Evolutionary conservation across 2,113 vertebrate species (phyloP).

Genomic region (Silurus meridionalis): DNA sequence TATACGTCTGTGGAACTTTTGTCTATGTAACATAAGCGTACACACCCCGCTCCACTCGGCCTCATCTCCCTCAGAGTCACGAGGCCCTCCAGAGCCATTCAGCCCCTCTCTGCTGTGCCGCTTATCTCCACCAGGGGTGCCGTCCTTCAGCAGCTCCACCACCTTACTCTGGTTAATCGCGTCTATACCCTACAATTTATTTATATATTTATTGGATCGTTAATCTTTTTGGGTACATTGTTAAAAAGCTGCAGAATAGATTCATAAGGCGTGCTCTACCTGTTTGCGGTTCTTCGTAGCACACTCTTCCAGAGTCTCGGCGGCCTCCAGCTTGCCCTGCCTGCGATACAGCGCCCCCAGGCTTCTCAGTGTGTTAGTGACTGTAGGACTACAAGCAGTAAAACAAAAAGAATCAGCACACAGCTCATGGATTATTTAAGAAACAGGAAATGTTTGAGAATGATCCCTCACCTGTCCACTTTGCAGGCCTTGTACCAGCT

Average conservation of each 20-base stretch:
- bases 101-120: slow-evolving; percentile 71
- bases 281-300: slow-evolving; percentile 84
- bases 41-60: slow-evolving; percentile 86
- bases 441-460: not conserved
- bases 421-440: not conserved
- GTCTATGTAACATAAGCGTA: not conserved
- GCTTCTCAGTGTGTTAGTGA: slow-evolving; percentile 86
- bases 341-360: slow-evolving; percentile 84
- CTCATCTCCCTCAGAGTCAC: slow-evolving; percentile 74
- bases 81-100: slow-evolving; percentile 44
- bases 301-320: slow-evolving; percentile 85
- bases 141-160: slow-evolving; percentile 85
- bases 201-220: not conserved
- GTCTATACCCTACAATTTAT: slow-evolving; percentile 76
- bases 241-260: not conserved
- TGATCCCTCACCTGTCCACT: slow-evolving; percentile 79
- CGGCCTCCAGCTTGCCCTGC: slow-evolving; percentile 89
- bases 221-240: not conserved
- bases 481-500: slow-evolving; percentile 91
- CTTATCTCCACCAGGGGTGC: slow-evolving; percentile 67
- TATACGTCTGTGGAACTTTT: too few relatives aligned
- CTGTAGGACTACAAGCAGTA: slow-evolving; percentile 75
- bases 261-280: slow-evolving; percentile 58
- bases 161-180: slow-evolving; percentile 86
- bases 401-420: not conserved